Percentiles rank a stretch among this genome's conserved stretches.
Evolutionary conservation across 2,888 invertebrate genomes (phyloP).

Genomic region (Taphrorychus bicolor): DNA sequence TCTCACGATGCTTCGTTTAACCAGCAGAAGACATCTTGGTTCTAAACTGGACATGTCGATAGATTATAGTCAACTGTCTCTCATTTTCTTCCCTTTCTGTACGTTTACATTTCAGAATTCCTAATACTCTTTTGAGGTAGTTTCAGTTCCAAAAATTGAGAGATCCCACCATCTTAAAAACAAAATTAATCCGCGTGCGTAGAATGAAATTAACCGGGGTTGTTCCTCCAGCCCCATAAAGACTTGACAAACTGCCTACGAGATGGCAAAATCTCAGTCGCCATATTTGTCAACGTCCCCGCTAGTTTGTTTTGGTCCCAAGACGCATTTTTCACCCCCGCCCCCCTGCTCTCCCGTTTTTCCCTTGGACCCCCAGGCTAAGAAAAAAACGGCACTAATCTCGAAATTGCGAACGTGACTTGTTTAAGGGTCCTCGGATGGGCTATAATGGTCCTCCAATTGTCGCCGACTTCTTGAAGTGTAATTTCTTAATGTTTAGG

Average conservation of each 20-base stretch:
- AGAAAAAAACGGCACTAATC: neutral
- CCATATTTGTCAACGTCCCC: conserved; percentile 1
- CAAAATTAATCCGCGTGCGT: too few relatives aligned
- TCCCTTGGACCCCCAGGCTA: neutral
- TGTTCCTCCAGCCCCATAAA: neutral
- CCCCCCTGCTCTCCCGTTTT: neutral
- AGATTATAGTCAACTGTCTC: too few relatives aligned
- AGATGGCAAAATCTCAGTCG: conserved; percentile 4
- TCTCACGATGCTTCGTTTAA: too few relatives aligned
- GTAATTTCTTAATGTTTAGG: neutral
- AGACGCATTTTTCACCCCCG: too few relatives aligned
- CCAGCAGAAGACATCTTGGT: too few relatives aligned
- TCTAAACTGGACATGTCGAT: too few relatives aligned
- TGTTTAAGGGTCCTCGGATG: neutral
- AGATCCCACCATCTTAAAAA: too few relatives aligned
- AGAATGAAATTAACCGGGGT: too few relatives aligned
- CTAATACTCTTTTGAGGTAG: too few relatives aligned
- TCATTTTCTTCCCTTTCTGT: too few relatives aligned
- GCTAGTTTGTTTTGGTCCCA: neutral
- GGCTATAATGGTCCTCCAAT: neutral
- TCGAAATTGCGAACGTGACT: neutral
- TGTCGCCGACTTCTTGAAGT: neutral
- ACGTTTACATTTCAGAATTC: too few relatives aligned
- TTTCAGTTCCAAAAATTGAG: too few relatives aligned
- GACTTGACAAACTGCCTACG: neutral